Conservation (phyloP, 1,140 invertebrate genomes). For the Penaeus chinensis region DNA sequence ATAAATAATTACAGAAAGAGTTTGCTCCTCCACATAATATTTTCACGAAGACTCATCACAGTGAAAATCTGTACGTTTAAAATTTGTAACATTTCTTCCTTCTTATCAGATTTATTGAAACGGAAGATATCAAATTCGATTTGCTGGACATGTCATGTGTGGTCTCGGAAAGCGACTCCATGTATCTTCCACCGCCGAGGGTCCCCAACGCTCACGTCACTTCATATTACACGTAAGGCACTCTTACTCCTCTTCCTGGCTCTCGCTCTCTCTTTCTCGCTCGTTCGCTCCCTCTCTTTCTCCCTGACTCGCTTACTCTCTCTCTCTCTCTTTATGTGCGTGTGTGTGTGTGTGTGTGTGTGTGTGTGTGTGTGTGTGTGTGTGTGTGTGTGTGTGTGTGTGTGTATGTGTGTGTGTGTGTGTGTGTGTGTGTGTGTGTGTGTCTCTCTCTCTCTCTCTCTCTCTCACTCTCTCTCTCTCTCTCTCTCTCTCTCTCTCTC, state of each 20-base stretch:
- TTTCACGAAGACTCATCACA: not conserved
- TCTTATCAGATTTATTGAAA: constrained; percentile 61
- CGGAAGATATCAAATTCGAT: constrained; percentile 59
- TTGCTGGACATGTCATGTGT: constrained; percentile 56
- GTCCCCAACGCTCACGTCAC: constrained; percentile 53
- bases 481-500: no score
- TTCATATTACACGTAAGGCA: constrained; percentile 54
- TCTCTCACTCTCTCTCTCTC: no score
- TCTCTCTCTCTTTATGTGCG: not conserved
- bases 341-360: no score
- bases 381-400: no score
- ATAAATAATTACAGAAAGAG: no score
- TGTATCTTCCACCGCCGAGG: constrained; percentile 61
- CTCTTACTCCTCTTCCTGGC: not conserved
- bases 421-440: no score
- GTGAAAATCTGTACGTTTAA: not conserved
- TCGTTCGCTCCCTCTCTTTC: not conserved
- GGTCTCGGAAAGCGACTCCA: constrained; percentile 53
- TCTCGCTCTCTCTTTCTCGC: not conserved
- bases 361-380: no score
- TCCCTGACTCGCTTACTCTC: not conserved
- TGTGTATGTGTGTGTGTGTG: no score
- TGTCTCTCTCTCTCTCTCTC: no score
- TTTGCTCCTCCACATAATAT: not conserved
- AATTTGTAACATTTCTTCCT: not conserved